phyloP scores from a whole-genome alignment of 2,113 vertebrate genomes.

The Limanda limanda region DNA sequence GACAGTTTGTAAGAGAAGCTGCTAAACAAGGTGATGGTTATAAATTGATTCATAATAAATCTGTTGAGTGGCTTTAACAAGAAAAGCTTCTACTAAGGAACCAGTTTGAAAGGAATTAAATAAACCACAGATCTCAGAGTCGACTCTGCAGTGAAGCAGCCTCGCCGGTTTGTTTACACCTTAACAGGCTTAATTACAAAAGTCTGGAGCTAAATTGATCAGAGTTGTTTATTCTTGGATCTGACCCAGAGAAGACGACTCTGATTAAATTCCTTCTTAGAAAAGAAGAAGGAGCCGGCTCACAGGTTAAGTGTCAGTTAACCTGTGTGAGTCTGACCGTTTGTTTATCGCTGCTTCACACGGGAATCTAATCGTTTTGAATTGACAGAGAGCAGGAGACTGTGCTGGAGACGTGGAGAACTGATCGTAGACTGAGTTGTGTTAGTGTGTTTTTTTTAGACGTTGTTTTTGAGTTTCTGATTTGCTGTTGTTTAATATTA shows the following conservation, averaged over 20 bases:
- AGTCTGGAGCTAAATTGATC: neutral
- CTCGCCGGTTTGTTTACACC: slow-evolving; percentile 2
- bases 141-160: neutral
- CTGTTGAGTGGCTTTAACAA: slow-evolving; percentile 21
- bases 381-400: neutral
- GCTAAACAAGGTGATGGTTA: no score
- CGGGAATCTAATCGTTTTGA: neutral
- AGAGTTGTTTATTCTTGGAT: neutral
- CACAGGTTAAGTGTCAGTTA: neutral
- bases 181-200: neutral
- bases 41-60: slow-evolving; percentile 34
- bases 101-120: neutral
- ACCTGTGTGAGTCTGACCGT: neutral
- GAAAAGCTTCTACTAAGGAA: neutral
- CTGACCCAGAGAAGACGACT: neutral
- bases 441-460: no score
- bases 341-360: no score
- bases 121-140: neutral
- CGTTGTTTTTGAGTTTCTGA: no score
- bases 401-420: no score
- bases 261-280: slow-evolving; percentile 1
- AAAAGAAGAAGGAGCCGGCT: neutral
- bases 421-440: no score
- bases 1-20: neutral
- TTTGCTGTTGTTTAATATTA: no score